Percentiles rank a stretch among this genome's conserved stretches.
Conservation (phyloP, 2,888 invertebrate genomes). For the Zelleria hepariella region DNA sequence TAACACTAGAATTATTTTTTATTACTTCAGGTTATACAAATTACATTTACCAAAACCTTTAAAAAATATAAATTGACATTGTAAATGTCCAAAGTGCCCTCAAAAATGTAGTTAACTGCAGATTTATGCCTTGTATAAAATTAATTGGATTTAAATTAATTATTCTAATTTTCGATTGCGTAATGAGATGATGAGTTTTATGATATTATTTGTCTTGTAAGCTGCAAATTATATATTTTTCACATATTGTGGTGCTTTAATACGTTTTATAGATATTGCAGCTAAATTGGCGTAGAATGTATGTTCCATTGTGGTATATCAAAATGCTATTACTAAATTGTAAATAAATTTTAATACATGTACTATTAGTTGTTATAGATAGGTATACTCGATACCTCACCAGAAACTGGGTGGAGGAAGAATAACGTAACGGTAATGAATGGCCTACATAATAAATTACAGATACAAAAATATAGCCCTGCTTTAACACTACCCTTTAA, state of each 20-base stretch:
- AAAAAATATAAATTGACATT: constrained; percentile 21
- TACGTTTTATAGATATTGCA: neutral
- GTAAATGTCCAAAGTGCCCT: constrained; percentile 8
- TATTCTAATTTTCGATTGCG: neutral
- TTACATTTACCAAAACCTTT: constrained; percentile 60
- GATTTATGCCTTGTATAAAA: neutral
- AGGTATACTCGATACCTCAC: neutral
- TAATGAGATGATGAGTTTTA: neutral
- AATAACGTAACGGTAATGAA: neutral
- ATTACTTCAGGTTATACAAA: constrained; percentile 32
- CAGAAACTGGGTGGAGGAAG: neutral
- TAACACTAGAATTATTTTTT: constrained; percentile 24
- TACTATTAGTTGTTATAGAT: neutral
- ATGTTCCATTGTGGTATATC: neutral
- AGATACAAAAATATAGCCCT: no score
- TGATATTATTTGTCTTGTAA: neutral
- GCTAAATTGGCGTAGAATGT: neutral
- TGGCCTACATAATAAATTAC: neutral
- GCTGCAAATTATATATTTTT: constrained; percentile 1
- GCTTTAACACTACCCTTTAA: no score
- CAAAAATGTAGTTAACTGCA: neutral
- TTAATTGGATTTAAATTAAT: neutral
- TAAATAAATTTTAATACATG: neutral
- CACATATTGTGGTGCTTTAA: constrained; percentile 7
- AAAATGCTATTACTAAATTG: neutral